Percentiles rank a stretch among this genome's conserved stretches.
These are phyloP conservation scores for Eupithecia tripunctaria DNA, from an alignment of 2,888 invertebrate genomes.

Conservation along the genomic window DNA sequence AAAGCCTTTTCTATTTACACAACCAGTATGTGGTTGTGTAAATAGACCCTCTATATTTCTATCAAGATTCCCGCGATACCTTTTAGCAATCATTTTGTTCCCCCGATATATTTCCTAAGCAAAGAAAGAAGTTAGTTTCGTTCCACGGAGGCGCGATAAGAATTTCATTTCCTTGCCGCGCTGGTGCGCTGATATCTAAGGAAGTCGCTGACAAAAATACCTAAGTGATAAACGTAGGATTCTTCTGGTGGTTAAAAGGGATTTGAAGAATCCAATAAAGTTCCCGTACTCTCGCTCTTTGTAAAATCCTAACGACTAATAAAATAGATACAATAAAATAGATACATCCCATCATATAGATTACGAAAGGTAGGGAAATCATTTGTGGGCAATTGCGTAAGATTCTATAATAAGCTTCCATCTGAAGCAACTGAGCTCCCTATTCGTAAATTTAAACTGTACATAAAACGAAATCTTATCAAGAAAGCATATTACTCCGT, in stretches of 20 bases:
- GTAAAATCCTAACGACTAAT: not conserved
- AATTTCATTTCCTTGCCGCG: constrained; percentile 83
- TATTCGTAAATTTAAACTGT: too few relatives aligned
- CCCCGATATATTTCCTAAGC: constrained; percentile 79
- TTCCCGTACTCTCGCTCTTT: not conserved
- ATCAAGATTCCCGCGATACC: constrained; percentile 68
- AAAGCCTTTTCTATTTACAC: constrained; percentile 11
- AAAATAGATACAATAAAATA: too few relatives aligned
- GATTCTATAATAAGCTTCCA: too few relatives aligned
- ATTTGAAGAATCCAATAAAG: constrained; percentile 1
- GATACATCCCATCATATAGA: too few relatives aligned
- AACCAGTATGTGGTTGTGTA: too few relatives aligned
- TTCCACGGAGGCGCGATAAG: constrained; percentile 81
- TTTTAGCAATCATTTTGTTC: constrained; percentile 74
- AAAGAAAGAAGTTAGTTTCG: constrained; percentile 79
- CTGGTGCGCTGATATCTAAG: constrained; percentile 76
- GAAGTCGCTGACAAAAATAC: constrained; percentile 82
- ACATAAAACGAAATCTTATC: too few relatives aligned
- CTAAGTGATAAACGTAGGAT: constrained; percentile 77
- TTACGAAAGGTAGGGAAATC: too few relatives aligned
- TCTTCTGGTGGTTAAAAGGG: constrained; percentile 58
- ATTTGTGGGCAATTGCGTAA: too few relatives aligned
- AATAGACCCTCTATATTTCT: constrained; percentile 58
- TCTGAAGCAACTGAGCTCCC: too few relatives aligned
- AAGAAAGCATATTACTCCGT: too few relatives aligned